Percentiles rank a stretch among this genome's conserved stretches.
Conservation (phyloP, 2,797 vertebrate species). For the Graptemys geographica region DNA sequence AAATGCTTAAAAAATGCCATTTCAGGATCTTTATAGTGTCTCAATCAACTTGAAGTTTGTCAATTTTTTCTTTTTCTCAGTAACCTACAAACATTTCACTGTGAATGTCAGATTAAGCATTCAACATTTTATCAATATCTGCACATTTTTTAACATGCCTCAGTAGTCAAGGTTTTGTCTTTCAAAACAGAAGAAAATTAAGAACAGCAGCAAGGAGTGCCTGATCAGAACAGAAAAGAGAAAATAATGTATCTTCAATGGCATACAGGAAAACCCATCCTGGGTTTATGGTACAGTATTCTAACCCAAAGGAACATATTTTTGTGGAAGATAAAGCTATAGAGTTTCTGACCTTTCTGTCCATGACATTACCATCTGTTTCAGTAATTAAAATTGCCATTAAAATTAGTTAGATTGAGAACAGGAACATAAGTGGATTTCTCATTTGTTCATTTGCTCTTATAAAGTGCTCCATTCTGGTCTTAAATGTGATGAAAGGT, state of each 20-base stretch:
- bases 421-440: slow-evolving; percentile 2
- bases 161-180: background rate
- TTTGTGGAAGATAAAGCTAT: background rate
- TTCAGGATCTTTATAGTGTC: background rate
- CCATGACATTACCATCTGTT: slow-evolving; percentile 14
- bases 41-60: background rate
- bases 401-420: background rate
- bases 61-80: background rate
- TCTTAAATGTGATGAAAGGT: background rate
- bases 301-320: background rate
- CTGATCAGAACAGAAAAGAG: background rate
- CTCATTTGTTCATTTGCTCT: background rate
- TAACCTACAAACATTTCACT: background rate
- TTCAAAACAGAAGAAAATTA: background rate
- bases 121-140: background rate
- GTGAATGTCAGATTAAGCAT: background rate
- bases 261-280: background rate
- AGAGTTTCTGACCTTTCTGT: slow-evolving; percentile 8
- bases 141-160: background rate
- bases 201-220: background rate
- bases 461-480: background rate
- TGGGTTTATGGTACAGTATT: background rate
- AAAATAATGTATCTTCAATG: background rate
- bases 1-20: background rate
- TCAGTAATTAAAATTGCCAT: slow-evolving; percentile 35